Conservation (phyloP, 2,797 vertebrate genomes). For the Cheirogaleus major region DNA sequence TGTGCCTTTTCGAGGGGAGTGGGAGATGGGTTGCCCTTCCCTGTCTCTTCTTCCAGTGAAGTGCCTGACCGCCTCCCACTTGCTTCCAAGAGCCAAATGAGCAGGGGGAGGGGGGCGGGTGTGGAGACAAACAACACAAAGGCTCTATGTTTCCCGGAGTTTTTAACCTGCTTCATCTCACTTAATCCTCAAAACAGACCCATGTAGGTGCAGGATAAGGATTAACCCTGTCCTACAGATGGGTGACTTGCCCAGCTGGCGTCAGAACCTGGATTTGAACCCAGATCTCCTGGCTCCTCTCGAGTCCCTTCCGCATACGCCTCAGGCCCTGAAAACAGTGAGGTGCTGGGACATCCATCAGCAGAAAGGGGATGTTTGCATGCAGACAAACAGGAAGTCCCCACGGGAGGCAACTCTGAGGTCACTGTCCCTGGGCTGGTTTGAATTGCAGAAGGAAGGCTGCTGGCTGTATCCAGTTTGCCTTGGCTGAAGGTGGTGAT, state of each 20-base stretch:
- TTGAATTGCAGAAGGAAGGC: not conserved
- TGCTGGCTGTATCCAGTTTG: not conserved
- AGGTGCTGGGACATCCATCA: not conserved
- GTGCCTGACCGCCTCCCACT: not conserved
- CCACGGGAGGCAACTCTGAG: not conserved
- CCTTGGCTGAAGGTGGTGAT: not conserved
- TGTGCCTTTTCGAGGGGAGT: not conserved
- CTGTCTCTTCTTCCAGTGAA: not conserved
- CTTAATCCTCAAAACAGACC: not conserved
- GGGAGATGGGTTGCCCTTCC: not conserved
- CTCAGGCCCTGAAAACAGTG: not conserved
- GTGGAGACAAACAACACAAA: not conserved
- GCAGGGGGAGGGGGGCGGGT: not conserved
- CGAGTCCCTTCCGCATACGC: not conserved
- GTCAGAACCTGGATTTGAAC: not conserved
- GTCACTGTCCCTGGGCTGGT: not conserved
- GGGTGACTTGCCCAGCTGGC: not conserved
- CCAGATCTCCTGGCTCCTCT: not conserved
- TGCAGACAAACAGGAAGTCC: not conserved
- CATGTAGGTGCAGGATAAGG: not conserved
- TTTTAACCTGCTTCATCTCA: not conserved
- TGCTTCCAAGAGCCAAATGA: not conserved
- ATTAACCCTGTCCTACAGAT: not conserved
- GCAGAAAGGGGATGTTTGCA: constrained; percentile 3
- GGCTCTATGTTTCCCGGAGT: not conserved